phyloP scores from a whole-genome alignment of 1,140 invertebrate species.

The Marisa cornuarietis region DNA sequence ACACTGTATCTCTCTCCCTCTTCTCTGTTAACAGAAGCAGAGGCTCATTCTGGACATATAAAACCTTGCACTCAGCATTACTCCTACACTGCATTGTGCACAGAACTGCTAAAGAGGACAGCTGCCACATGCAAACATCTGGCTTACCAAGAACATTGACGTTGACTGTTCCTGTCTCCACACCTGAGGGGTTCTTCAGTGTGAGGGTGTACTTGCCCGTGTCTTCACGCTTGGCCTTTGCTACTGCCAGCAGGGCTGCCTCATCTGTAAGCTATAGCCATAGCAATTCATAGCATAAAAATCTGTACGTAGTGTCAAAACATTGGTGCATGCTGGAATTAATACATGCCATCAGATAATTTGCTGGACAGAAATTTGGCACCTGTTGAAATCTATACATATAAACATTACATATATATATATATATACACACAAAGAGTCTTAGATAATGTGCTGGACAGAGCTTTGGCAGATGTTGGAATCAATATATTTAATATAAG shows the following conservation, averaged over 20 bases:
- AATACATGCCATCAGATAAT: background rate
- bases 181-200: slow-evolving; percentile 92
- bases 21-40: too few species aligned
- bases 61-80: too few species aligned
- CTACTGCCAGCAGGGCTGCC: slow-evolving; percentile 89
- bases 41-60: too few species aligned
- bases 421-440: too few species aligned
- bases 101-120: too few species aligned
- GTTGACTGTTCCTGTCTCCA: slow-evolving; percentile 92
- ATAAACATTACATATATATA: too few species aligned
- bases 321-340: background rate
- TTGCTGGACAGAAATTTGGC: background rate
- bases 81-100: too few species aligned
- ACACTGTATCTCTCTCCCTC: too few species aligned
- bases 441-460: too few species aligned
- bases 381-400: background rate
- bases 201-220: slow-evolving; percentile 92
- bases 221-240: slow-evolving; percentile 89
- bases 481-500: too few species aligned
- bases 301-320: background rate
- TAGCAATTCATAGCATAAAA: slow-evolving; percentile 18
- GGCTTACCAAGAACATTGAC: slow-evolving; percentile 83
- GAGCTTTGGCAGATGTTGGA: too few species aligned
- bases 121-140: background rate
- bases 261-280: slow-evolving; percentile 79